These are phyloP conservation scores for Diaphora mendica DNA, from an alignment of 2,888 invertebrate genomes.

Conservation along the genomic window DNA sequence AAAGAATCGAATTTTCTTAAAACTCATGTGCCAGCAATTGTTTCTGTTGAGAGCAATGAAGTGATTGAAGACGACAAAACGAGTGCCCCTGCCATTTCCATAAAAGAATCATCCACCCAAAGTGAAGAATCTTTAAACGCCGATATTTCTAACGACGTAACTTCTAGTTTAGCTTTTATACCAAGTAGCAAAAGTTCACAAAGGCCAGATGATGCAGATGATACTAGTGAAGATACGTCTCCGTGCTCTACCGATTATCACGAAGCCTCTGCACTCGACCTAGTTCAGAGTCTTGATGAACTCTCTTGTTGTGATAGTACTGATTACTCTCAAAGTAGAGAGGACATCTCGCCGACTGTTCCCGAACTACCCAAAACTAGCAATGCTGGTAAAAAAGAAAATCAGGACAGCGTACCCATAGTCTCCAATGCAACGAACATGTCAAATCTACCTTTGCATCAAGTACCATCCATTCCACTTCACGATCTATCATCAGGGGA, in stretches of 20 bases:
- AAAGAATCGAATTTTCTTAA: slow-evolving; percentile 44
- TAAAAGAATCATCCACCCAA: slow-evolving; percentile 70
- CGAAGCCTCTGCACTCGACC: slow-evolving; percentile 80
- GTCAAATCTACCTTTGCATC: slow-evolving; percentile 66
- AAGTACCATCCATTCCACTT: slow-evolving; percentile 77
- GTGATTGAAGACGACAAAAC: slow-evolving; percentile 66
- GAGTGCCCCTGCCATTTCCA: slow-evolving; percentile 56
- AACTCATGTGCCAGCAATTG: slow-evolving; percentile 41
- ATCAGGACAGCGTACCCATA: slow-evolving; percentile 40
- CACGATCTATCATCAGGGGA: slow-evolving; percentile 60
- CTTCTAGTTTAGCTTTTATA: slow-evolving; percentile 81
- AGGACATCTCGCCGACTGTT: slow-evolving; percentile 68
- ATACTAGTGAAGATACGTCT: slow-evolving; percentile 80
- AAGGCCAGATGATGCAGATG: slow-evolving; percentile 67
- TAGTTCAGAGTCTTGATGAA: slow-evolving; percentile 78
- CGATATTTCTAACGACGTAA: slow-evolving; percentile 79
- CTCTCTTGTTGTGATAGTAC: slow-evolving; percentile 77
- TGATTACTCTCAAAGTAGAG: slow-evolving; percentile 82
- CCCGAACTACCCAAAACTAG: slow-evolving; percentile 53
- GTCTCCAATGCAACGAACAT: slow-evolving; percentile 49
- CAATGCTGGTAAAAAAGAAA: slow-evolving; percentile 41
- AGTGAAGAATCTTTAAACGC: slow-evolving; percentile 80
- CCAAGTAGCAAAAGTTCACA: slow-evolving; percentile 81
- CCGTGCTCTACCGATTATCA: slow-evolving; percentile 83
- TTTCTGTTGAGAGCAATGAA: slow-evolving; percentile 55